phyloP scores from a whole-genome alignment of 2,797 vertebrate genomes.

The Gymnoscopelus braueri region DNA sequence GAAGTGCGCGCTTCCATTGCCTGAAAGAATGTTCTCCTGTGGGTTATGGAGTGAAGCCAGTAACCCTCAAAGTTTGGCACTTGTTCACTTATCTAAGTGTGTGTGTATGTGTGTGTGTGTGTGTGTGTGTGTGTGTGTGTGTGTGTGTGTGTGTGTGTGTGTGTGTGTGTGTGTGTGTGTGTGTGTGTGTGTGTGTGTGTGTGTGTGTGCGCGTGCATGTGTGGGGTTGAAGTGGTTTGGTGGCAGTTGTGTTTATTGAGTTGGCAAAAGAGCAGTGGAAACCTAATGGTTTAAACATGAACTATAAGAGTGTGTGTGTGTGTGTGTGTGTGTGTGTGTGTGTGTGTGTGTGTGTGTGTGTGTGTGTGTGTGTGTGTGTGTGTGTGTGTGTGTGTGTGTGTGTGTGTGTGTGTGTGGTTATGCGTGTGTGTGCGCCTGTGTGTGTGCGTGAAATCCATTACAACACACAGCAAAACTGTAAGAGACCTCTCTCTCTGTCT shows the following conservation, averaged over 20 bases:
- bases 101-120: constrained; percentile 6
- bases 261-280: constrained; percentile 47
- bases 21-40: no score
- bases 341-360: constrained; percentile 20
- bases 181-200: constrained; percentile 3
- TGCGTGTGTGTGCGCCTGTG: constrained; percentile 24
- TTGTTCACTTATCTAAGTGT: background rate
- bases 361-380: constrained; percentile 9
- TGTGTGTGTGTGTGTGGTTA: constrained; percentile 26
- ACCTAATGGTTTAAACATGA: constrained; percentile 65
- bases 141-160: constrained; percentile 12
- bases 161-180: constrained; percentile 3
- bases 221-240: constrained; percentile 37
- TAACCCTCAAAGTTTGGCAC: no score
- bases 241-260: constrained; percentile 39
- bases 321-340: constrained; percentile 15
- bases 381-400: constrained; percentile 20
- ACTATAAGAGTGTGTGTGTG: constrained; percentile 16
- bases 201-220: background rate
- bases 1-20: no score
- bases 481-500: constrained; percentile 28
- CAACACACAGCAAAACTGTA: constrained; percentile 42
- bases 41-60: no score
- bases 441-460: constrained; percentile 50
- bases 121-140: constrained; percentile 15